Evolutionary conservation across 2,113 vertebrate species (phyloP).

Genomic region (Lepus europaeus): DNA sequence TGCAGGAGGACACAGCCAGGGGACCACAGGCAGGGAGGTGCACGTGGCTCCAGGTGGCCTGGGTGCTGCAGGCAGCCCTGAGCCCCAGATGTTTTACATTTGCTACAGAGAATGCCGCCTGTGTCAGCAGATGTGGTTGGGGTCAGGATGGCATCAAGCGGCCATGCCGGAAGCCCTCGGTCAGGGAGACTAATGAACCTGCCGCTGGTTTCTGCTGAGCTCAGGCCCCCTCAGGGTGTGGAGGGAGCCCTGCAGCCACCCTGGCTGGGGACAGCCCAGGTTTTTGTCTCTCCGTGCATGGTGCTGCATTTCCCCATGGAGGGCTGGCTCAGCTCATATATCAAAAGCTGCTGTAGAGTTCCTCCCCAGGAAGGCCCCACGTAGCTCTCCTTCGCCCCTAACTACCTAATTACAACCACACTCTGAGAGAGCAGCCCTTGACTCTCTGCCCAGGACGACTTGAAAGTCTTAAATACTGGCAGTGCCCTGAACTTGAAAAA

Average conservation of each 20-base stretch:
- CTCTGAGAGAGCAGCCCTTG: conserved; percentile 74
- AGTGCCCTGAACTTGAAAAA: not conserved
- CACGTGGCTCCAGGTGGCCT: not conserved
- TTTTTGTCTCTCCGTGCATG: conserved; percentile 10
- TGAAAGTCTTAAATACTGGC: conserved; percentile 59
- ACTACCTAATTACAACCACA: conserved; percentile 89
- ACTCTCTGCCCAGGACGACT: conserved; percentile 84
- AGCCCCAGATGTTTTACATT: conserved; percentile 64
- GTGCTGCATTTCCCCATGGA: conserved; percentile 64
- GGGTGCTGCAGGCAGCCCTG: not conserved
- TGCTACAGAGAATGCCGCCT: not conserved
- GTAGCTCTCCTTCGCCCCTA: conserved; percentile 83
- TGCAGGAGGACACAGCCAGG: no score
- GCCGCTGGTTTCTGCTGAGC: not conserved
- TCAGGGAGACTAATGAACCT: conserved; percentile 43
- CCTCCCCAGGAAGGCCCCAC: conserved; percentile 88
- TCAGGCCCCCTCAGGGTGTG: not conserved
- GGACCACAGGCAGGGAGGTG: no score
- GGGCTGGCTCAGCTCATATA: conserved; percentile 82
- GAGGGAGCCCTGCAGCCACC: not conserved
- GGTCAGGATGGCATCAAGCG: conserved; percentile 57
- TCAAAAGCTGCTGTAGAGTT: conserved; percentile 84
- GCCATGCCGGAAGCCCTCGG: not conserved
- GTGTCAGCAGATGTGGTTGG: not conserved
- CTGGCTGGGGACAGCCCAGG: not conserved